These are phyloP conservation scores for Lonchura striata DNA, from an alignment of 2,113 vertebrate species.

Conservation along the genomic window DNA sequence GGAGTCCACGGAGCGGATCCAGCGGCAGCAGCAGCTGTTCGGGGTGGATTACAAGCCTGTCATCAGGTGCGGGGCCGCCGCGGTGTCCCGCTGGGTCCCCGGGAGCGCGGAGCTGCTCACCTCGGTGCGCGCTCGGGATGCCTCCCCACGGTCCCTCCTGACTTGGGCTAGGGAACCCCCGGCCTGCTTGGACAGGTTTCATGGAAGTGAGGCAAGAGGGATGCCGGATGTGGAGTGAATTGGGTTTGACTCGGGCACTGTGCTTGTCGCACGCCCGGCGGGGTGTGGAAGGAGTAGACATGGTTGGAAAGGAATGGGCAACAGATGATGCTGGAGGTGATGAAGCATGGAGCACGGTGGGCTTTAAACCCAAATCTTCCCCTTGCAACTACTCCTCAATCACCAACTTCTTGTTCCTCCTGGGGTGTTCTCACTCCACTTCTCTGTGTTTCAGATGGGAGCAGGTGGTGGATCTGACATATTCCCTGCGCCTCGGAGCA, in stretches of 20 bases:
- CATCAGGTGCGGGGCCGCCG: constrained; percentile 72
- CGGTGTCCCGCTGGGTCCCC: not conserved
- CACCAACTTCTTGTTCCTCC: not conserved
- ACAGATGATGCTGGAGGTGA: not conserved
- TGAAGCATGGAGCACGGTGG: not conserved
- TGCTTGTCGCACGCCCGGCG: not conserved
- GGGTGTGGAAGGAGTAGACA: not conserved
- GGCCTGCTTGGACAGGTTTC: no score
- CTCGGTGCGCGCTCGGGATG: not conserved
- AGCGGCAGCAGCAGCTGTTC: constrained; percentile 91
- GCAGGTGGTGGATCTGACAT: constrained; percentile 91
- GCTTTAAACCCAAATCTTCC: not conserved
- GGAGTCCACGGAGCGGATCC: constrained; percentile 85
- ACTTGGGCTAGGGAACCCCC: not conserved
- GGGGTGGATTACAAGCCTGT: constrained; percentile 91
- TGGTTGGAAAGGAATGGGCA: not conserved
- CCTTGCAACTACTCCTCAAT: accelerated
- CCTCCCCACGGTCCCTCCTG: not conserved
- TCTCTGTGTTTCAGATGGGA: constrained; percentile 83
- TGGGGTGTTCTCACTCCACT: not conserved
- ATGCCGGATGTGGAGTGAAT: not conserved
- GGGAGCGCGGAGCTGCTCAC: not conserved
- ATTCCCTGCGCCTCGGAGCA: constrained; percentile 83
- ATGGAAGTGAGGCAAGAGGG: not conserved
- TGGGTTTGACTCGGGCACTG: not conserved